Evolutionary conservation across 2,888 invertebrate species (phyloP).

Genomic region (Drosophila paracracens): DNA sequence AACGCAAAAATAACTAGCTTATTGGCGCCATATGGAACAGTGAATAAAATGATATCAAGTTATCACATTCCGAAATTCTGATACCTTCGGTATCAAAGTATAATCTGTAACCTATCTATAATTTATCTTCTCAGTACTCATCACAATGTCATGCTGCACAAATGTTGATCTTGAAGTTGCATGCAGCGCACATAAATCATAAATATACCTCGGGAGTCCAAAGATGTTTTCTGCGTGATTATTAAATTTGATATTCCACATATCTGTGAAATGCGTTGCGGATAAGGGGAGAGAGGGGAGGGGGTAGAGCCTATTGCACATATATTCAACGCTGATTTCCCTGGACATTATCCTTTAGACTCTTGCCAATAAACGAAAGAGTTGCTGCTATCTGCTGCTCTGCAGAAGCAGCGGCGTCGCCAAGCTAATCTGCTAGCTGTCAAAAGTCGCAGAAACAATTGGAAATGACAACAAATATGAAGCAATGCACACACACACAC

Average conservation of each 20-base stretch:
- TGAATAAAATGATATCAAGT: not conserved
- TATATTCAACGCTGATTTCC: constrained; percentile 58
- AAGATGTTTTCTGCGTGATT: not conserved
- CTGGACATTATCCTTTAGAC: constrained; percentile 49
- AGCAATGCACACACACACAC: constrained; percentile 47
- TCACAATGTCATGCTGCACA: not conserved
- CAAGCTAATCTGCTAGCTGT: constrained; percentile 74
- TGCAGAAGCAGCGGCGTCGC: constrained; percentile 64
- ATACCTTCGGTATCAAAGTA: no score
- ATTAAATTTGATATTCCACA: constrained; percentile 15
- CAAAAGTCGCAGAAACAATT: constrained; percentile 77
- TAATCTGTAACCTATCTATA: no score
- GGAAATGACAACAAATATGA: constrained; percentile 77
- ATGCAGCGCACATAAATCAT: not conserved
- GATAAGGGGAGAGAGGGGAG: not conserved
- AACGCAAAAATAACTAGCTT: not conserved
- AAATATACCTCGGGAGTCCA: not conserved
- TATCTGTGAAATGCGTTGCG: constrained; percentile 10
- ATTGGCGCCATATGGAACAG: not conserved
- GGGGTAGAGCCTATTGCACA: not conserved
- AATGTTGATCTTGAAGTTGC: not conserved
- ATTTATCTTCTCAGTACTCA: not conserved
- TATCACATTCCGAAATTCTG: not conserved
- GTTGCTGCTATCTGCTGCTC: constrained; percentile 18
- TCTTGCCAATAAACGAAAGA: constrained; percentile 30